phyloP scores from a whole-genome alignment of 2,797 vertebrate genomes.

The Sebastes kiyomatsui region DNA sequence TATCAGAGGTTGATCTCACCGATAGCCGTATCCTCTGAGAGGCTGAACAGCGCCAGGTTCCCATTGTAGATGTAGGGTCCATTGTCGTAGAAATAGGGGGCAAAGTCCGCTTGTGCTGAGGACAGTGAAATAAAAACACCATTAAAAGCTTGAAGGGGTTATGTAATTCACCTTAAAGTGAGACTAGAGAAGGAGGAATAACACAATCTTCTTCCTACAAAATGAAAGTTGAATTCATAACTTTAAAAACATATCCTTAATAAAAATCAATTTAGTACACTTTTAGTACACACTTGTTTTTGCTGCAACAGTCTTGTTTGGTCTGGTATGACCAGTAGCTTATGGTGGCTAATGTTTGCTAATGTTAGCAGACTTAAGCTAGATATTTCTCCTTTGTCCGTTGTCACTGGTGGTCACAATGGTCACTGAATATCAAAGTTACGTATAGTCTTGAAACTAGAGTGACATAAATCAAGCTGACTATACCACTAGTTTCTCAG shows the following conservation, averaged over 20 bases:
- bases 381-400: background rate
- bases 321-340: background rate
- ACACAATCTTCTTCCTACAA: background rate
- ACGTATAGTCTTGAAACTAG: background rate
- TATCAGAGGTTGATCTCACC: constrained; percentile 82
- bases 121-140: constrained; percentile 13
- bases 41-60: constrained; percentile 95
- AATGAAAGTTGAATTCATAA: background rate
- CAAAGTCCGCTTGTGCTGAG: constrained; percentile 90
- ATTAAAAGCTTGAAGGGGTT: background rate
- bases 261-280: background rate
- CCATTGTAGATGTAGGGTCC: constrained; percentile 90
- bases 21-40: constrained; percentile 91
- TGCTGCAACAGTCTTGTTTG: background rate
- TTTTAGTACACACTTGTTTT: background rate
- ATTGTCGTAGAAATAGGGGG: constrained; percentile 95
- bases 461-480: background rate
- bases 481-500: constrained; percentile 18
- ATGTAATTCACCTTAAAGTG: background rate
- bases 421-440: background rate
- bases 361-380: background rate
- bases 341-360: background rate
- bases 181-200: background rate
- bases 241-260: background rate
- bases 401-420: background rate